Conservation (phyloP, 2,113 vertebrate genomes). For the Hymenochirus boettgeri region DNA sequence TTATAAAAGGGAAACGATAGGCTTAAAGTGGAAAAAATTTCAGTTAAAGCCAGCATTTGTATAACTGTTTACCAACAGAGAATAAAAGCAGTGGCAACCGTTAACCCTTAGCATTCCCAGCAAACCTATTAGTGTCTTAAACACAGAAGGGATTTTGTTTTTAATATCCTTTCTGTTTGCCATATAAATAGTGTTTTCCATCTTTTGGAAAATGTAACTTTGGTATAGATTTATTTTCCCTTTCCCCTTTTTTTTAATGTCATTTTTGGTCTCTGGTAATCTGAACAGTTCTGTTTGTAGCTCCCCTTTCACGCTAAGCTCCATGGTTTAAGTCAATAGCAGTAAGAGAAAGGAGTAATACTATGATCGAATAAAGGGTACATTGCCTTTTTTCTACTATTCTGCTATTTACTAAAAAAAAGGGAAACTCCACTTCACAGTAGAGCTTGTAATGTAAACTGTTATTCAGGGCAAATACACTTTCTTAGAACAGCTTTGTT, state of each 20-base stretch:
- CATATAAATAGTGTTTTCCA: conserved; percentile 82
- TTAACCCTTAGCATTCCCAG: conserved; percentile 86
- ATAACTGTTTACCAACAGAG: conserved; percentile 73
- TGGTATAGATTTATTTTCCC: conserved; percentile 55
- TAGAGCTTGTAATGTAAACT: too few relatives aligned
- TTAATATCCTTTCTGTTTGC: conserved; percentile 68
- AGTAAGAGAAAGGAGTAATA: conserved; percentile 46
- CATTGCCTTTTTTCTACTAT: conserved; percentile 51
- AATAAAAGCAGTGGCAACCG: conserved; percentile 72
- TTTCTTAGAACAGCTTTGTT: too few relatives aligned
- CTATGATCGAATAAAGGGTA: conserved; percentile 68
- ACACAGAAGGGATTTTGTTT: conserved; percentile 71
- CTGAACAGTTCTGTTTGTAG: conserved; percentile 62
- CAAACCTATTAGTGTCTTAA: conserved; percentile 93
- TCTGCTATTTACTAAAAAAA: conserved; percentile 71
- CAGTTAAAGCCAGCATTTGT: conserved; percentile 73
- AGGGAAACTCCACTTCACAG: conserved; percentile 76
- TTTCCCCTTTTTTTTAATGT: conserved; percentile 58
- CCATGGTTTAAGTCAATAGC: conserved; percentile 38
- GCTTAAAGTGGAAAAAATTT: conserved; percentile 75
- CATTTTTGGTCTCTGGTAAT: conserved; percentile 71
- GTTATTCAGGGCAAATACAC: conserved; percentile 68
- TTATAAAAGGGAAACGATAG: conserved; percentile 86
- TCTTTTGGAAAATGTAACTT: conserved; percentile 70
- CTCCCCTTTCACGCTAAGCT: conserved; percentile 48